These are phyloP conservation scores for Colletes collaris DNA, from an alignment of 2,888 invertebrate genomes.

Conservation along the genomic window DNA sequence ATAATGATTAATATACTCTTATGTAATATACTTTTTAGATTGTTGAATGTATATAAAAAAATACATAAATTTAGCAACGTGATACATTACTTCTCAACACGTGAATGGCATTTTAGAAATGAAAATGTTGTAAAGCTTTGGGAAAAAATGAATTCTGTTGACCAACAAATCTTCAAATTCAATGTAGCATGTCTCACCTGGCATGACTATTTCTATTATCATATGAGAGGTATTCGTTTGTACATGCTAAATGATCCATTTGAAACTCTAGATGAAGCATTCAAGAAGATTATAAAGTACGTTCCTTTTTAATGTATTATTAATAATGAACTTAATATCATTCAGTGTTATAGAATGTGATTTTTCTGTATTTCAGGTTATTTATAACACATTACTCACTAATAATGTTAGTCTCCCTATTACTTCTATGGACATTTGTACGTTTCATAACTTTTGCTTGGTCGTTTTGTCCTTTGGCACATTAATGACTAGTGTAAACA, in stretches of 20 bases:
- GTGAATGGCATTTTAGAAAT: constrained; percentile 89
- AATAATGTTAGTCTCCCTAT: constrained; percentile 37
- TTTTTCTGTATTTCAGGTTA: constrained; percentile 65
- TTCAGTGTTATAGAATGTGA: neutral
- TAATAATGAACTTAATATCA: neutral
- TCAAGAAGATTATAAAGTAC: constrained; percentile 80
- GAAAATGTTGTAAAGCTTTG: constrained; percentile 86
- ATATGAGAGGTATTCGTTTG: constrained; percentile 88
- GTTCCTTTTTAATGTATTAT: neutral
- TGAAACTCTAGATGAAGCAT: constrained; percentile 87
- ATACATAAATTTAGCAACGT: constrained; percentile 89
- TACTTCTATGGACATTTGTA: constrained; percentile 60
- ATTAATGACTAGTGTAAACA: constrained; percentile 4
- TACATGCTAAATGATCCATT: constrained; percentile 91
- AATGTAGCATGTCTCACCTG: constrained; percentile 89
- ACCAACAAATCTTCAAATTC: constrained; percentile 88
- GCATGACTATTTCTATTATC: constrained; percentile 87
- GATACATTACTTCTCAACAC: constrained; percentile 90
- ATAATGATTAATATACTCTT: neutral
- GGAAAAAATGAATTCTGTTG: constrained; percentile 85
- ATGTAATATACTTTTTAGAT: constrained; percentile 62
- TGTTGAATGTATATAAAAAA: constrained; percentile 88
- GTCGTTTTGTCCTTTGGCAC: constrained; percentile 25
- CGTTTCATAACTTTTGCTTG: constrained; percentile 15
- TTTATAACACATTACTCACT: constrained; percentile 75